Conservation (phyloP, 2,113 vertebrate genomes). For the Stegostoma tigrinum region DNA sequence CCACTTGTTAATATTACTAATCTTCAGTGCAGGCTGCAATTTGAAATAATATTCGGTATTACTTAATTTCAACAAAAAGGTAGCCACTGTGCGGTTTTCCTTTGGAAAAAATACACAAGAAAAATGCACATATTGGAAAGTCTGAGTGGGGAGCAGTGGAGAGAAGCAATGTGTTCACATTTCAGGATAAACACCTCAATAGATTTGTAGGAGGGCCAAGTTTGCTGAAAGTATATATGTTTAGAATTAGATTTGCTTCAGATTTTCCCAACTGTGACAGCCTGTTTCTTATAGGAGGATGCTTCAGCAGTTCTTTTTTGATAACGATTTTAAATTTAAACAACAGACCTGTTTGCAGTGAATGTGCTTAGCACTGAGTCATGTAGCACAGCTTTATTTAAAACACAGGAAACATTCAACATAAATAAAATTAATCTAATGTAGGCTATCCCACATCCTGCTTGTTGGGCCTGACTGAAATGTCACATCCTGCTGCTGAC, state of each 20-base stretch:
- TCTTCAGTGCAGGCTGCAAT: neutral
- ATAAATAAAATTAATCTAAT: neutral
- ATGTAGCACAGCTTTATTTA: neutral
- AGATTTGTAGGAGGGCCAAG: neutral
- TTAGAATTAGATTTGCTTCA: neutral
- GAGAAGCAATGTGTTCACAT: neutral
- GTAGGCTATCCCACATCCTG: neutral
- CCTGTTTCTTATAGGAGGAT: neutral
- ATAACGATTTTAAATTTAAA: neutral
- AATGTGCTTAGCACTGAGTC: neutral
- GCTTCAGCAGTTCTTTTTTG: neutral
- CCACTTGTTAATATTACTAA: neutral
- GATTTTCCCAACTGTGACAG: neutral
- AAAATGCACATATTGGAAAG: neutral
- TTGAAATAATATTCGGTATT: neutral
- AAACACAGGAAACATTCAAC: neutral
- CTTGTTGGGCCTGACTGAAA: neutral
- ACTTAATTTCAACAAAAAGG: neutral
- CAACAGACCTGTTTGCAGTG: neutral
- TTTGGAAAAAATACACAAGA: neutral
- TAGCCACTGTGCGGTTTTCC: neutral
- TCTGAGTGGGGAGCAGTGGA: neutral
- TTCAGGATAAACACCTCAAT: neutral
- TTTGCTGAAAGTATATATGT: neutral
- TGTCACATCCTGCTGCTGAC: neutral